Percentiles rank a stretch among this genome's conserved stretches.
These are phyloP conservation scores for Neofelis nebulosa DNA, from an alignment of 2,113 vertebrate species.

Conservation along the genomic window DNA sequence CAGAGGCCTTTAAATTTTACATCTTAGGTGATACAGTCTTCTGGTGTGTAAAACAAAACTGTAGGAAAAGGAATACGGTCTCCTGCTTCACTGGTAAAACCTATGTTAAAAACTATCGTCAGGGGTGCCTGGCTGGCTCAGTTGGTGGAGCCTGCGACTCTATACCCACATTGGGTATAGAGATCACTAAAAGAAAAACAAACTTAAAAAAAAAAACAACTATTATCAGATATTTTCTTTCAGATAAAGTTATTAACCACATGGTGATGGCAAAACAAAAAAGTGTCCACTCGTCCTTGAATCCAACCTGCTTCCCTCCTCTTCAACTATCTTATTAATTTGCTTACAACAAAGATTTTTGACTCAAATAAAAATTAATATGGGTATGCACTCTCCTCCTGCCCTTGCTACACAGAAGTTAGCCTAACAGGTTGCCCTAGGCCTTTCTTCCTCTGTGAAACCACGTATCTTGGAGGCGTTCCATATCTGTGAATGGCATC, in stretches of 20 bases:
- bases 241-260: conserved; percentile 54
- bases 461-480: background rate
- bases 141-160: too few species aligned
- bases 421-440: background rate
- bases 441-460: background rate
- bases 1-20: background rate
- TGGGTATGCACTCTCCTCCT: accelerated
- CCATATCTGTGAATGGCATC: background rate
- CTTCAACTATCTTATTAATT: background rate
- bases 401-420: background rate
- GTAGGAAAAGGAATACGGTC: background rate
- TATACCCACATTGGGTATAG: too few species aligned
- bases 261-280: conserved; percentile 32
- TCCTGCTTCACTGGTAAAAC: background rate
- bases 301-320: background rate
- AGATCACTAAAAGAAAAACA: too few species aligned
- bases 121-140: too few species aligned
- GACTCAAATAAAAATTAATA: background rate
- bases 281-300: background rate
- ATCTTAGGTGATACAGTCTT: background rate
- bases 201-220: background rate
- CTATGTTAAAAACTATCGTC: background rate
- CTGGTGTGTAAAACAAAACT: background rate
- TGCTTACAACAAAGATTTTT: background rate
- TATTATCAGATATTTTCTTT: conserved; percentile 15